A percentile compares a stretch with the other conserved stretches of the same genome.
phyloP scores from a whole-genome alignment of 2,888 invertebrate genomes.

The Phrixothrix hirtus region DNA sequence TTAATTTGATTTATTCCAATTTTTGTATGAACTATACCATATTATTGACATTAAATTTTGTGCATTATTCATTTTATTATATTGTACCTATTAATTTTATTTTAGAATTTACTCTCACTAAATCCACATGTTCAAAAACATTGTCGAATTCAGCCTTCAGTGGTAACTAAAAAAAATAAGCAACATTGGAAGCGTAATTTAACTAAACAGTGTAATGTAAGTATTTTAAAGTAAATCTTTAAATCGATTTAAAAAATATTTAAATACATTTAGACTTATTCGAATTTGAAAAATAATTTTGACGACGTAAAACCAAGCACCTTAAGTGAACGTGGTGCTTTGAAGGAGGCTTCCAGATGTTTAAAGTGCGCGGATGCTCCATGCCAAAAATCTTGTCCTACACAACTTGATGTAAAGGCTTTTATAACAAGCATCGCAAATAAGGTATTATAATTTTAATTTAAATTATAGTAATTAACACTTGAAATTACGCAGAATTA shows the following conservation, averaged over 20 bases:
- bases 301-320: slow-evolving; percentile 98
- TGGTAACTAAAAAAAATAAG: slow-evolving; percentile 83
- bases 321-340: slow-evolving; percentile 90
- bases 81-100: slow-evolving; percentile 39
- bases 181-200: slow-evolving; percentile 94
- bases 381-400: slow-evolving; percentile 98
- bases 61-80: too few relatives aligned
- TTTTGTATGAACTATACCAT: too few relatives aligned
- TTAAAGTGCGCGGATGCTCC: slow-evolving; percentile 95
- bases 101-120: slow-evolving; percentile 80
- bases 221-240: too few relatives aligned
- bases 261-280: slow-evolving; percentile 63
- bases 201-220: slow-evolving; percentile 81
- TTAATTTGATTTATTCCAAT: too few relatives aligned
- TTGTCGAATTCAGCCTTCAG: slow-evolving; percentile 82
- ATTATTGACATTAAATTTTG: too few relatives aligned
- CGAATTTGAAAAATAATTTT: slow-evolving; percentile 82
- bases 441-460: slow-evolving; percentile 64
- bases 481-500: slow-evolving; percentile 71
- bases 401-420: slow-evolving; percentile 93
- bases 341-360: slow-evolving; percentile 86
- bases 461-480: not conserved
- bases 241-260: slow-evolving; percentile 2
- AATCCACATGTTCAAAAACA: slow-evolving; percentile 82
- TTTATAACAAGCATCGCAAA: slow-evolving; percentile 97